Evolutionary conservation across 2,888 invertebrate genomes (phyloP).

Genomic region (Macaria liturata): DNA sequence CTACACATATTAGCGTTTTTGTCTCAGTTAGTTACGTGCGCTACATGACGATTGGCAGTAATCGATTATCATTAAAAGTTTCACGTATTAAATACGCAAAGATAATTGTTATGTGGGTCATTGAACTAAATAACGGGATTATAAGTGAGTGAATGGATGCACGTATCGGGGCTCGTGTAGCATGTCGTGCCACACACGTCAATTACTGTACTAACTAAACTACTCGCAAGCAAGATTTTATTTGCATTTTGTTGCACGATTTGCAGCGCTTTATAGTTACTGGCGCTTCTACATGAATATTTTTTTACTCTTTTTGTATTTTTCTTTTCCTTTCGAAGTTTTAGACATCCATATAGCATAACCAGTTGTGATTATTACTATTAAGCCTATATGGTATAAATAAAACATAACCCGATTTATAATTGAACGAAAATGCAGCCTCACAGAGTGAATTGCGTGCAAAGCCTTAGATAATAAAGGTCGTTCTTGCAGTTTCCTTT

Average conservation of each 20-base stretch:
- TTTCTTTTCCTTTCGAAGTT: too few species aligned
- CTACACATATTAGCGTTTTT: constrained; percentile 51
- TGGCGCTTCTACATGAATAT: too few species aligned
- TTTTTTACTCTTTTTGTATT: too few species aligned
- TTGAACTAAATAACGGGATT: constrained; percentile 67
- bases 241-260: constrained; percentile 3
- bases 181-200: constrained; percentile 37
- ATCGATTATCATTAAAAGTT: constrained; percentile 61
- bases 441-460: constrained; percentile 12
- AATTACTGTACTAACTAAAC: constrained; percentile 17
- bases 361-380: too few species aligned
- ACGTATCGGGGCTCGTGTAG: constrained; percentile 48
- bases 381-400: too few species aligned
- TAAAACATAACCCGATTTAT: not conserved
- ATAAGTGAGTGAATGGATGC: constrained; percentile 53
- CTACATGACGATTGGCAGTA: constrained; percentile 49
- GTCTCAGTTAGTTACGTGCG: constrained; percentile 52
- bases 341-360: too few species aligned
- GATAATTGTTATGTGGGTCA: constrained; percentile 63
- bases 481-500: constrained; percentile 35
- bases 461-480: constrained; percentile 20
- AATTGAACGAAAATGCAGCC: constrained; percentile 11
- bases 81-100: constrained; percentile 51
- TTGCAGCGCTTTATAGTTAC: not conserved
- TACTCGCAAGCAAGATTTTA: constrained; percentile 4